These are phyloP conservation scores for Crocodylus rhombifer DNA, from an alignment of 2,797 vertebrate genomes.

Conservation along the genomic window DNA sequence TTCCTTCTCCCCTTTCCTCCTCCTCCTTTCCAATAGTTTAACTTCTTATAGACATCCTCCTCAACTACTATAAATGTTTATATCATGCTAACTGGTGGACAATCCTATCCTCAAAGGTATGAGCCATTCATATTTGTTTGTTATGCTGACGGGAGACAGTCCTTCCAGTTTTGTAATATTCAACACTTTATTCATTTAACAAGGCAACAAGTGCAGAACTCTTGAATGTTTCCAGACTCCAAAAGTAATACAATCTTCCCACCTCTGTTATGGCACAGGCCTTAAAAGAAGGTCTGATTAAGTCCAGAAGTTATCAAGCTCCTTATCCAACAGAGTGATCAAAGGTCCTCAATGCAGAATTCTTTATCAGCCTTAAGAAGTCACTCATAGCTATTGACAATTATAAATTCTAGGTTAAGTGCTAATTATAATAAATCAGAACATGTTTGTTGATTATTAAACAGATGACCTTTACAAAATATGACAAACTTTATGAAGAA, in stretches of 20 bases:
- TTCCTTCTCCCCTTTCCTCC: conserved; percentile 1
- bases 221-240: not conserved
- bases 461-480: not conserved
- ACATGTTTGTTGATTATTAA: not conserved
- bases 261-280: not conserved
- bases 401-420: not conserved
- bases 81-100: not conserved
- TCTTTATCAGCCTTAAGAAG: not conserved
- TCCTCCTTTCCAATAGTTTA: not conserved
- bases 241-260: conserved; percentile 16
- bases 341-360: not conserved
- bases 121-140: not conserved
- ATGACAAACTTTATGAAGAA: not conserved
- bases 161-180: not conserved
- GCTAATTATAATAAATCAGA: not conserved
- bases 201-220: not conserved
- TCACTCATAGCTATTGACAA: not conserved
- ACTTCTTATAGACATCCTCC: not conserved
- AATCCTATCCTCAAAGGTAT: not conserved
- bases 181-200: not conserved
- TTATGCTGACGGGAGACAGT: not conserved
- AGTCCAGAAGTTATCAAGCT: not conserved
- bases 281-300: not conserved
- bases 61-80: not conserved
- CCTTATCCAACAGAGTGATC: not conserved